phyloP scores from a whole-genome alignment of 2,888 invertebrate genomes.

The Chirona hameri region DNA sequence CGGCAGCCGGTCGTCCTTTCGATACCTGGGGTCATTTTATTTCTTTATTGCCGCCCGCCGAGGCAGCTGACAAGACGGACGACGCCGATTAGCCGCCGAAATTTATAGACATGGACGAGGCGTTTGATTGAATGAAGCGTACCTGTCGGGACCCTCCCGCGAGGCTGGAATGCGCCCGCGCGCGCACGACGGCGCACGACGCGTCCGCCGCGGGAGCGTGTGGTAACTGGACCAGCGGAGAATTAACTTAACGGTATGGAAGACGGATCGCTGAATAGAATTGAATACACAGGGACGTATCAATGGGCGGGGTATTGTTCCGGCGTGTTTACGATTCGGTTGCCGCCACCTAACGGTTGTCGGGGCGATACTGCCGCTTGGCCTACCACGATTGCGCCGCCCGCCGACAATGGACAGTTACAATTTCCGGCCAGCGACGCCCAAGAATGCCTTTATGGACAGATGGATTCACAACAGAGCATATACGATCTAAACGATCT shows the following conservation, averaged over 20 bases:
- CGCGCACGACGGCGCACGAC: too few relatives aligned
- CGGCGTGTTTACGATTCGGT: not conserved
- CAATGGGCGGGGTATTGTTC: not conserved
- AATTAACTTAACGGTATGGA: not conserved
- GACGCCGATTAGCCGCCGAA: constrained; percentile 1
- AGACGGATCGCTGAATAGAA: not conserved
- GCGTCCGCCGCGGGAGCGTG: not conserved
- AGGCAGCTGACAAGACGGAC: constrained; percentile 7
- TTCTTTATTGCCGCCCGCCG: constrained; percentile 2
- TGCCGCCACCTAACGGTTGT: not conserved
- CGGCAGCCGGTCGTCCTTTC: not conserved
- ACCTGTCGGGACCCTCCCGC: not conserved
- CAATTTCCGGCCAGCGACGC: too few relatives aligned
- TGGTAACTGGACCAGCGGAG: not conserved
- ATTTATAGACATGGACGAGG: not conserved
- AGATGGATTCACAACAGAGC: too few relatives aligned
- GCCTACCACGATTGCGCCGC: too few relatives aligned
- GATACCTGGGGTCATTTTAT: constrained; percentile 5
- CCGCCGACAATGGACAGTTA: too few relatives aligned
- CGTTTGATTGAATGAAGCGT: constrained; percentile 4
- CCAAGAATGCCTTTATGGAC: too few relatives aligned
- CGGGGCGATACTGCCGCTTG: not conserved
- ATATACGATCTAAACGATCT: too few relatives aligned
- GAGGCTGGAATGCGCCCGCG: not conserved
- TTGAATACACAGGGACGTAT: not conserved